Conservation (phyloP, 30 jellyfish, hydroid and myxozoan genomes). For the Chrysaora quinquecirrha region DNA sequence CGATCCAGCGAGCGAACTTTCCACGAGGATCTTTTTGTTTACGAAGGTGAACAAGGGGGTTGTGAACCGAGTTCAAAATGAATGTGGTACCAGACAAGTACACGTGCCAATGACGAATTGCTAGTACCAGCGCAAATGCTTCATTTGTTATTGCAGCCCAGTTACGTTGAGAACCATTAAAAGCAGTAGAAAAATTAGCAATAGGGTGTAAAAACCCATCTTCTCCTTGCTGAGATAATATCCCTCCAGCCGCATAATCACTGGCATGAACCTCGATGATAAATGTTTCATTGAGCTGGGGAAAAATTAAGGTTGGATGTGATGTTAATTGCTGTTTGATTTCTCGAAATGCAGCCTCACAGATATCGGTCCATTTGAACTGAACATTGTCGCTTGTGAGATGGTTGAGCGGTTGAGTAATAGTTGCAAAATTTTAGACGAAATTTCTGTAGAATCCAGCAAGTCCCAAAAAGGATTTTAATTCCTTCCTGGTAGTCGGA, state of each 20-base stretch:
- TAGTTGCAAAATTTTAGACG: no score
- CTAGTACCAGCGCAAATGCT: no score
- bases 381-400: not conserved
- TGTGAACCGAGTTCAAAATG: constrained; percentile 3
- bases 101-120: constrained; percentile 9
- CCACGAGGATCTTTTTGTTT: constrained; percentile 10
- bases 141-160: constrained; percentile 28
- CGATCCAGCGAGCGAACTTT: constrained; percentile 6
- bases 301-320: not conserved
- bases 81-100: not conserved
- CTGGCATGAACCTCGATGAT: not conserved
- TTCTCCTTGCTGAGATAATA: not conserved
- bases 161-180: constrained; percentile 9
- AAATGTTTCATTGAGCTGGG: not conserved
- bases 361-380: not conserved
- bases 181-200: constrained; percentile 24
- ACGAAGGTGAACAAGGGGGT: constrained; percentile 16
- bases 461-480: not conserved
- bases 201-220: constrained; percentile 25
- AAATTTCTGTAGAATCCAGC: no score
- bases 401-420: not conserved
- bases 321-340: not conserved
- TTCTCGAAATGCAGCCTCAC: not conserved
- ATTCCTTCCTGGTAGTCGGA: constrained; percentile 22
- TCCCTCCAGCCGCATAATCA: not conserved